Evolutionary conservation across 2,888 invertebrate species (phyloP), one percentile per base, ranked within the genome.

Genomic region (Yponomeuta sedellus): DNA sequence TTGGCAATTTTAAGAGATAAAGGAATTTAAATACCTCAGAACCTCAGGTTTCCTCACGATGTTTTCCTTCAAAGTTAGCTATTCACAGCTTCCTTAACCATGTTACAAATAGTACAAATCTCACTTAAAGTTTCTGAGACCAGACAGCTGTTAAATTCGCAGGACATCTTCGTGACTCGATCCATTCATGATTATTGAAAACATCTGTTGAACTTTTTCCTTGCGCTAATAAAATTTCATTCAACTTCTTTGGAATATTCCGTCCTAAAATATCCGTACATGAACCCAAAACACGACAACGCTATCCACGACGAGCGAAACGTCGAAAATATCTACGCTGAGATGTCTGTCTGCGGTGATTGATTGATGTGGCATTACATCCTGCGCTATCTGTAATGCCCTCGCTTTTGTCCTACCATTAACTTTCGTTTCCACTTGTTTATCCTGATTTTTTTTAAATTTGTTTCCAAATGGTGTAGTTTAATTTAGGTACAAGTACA

Each of bases 351-450:
- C 11, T 25, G 22, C 59, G 59, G 20, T 59, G 59, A 59, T 59
- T 59, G 59, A 59, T 59, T 59, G 59, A 59, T 59, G 59, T 59
- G 59, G 25, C 25, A 25, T 20, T 59, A 59, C 25, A 59, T 59
- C 59, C 59, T 59, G 59, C 25, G 11, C 11, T 59, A 52, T 52
- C 44, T 52, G 16, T 58, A 10, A 58, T 19, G 58, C 58, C n/a
- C 11, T 58, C 22, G 58, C 20, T 58, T 20, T 58, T 22, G 58
- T 58, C 58, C 19, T 20, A 56, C 10, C 56, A 34, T 34, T 56
- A 56, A 16, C 19, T 19, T 34, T 34, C 34, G 6, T 16, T 52
- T 52, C 16, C 44, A 16, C 44, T 52, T 52, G 44, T 12, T 52
- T 16, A 3, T 16, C 16, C 44, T 2, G 16, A 52, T 1, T 6